A percentile compares a stretch with the other conserved stretches of the same genome.
Conservation (phyloP, 2,113 vertebrate genomes). For the Hyaena hyaena region DNA sequence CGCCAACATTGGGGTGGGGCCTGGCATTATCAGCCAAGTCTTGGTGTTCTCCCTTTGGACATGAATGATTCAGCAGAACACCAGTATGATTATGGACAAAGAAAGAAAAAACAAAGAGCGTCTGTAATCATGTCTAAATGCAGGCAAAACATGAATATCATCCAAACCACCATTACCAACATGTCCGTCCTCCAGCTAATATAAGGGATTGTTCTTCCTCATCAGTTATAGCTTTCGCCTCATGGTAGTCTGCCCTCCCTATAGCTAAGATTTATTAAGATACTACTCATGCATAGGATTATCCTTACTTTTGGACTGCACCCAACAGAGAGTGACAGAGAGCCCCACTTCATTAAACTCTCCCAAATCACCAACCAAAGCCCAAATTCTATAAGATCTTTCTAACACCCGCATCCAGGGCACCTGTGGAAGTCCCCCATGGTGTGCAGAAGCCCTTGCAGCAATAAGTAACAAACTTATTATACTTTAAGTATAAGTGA, state of each 20-base stretch:
- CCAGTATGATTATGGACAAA: not conserved
- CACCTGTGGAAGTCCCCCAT: fast-evolving
- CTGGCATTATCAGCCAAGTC: fast-evolving
- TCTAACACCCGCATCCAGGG: not conserved
- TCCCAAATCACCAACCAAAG: not conserved
- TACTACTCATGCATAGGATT: not conserved
- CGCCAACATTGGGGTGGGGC: too few relatives aligned
- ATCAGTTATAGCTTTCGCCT: not conserved
- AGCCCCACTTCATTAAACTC: not conserved
- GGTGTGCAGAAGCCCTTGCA: not conserved
- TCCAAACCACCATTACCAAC: fast-evolving
- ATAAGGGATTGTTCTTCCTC: not conserved
- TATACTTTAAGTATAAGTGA: not conserved
- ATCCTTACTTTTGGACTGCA: not conserved
- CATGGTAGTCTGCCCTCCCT: too few relatives aligned
- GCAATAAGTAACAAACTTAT: not conserved
- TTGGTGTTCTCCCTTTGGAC: not conserved
- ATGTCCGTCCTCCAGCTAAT: not conserved
- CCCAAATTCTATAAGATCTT: not conserved
- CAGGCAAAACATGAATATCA: not conserved
- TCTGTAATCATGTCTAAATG: not conserved
- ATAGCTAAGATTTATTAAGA: not conserved
- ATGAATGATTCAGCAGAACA: not conserved
- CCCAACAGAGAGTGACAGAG: not conserved
- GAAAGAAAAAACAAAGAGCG: not conserved